A percentile compares a stretch with the other conserved stretches of the same genome.
Evolutionary conservation across 2,113 vertebrate species (phyloP).

Genomic region (Mustelus asterias): DNA sequence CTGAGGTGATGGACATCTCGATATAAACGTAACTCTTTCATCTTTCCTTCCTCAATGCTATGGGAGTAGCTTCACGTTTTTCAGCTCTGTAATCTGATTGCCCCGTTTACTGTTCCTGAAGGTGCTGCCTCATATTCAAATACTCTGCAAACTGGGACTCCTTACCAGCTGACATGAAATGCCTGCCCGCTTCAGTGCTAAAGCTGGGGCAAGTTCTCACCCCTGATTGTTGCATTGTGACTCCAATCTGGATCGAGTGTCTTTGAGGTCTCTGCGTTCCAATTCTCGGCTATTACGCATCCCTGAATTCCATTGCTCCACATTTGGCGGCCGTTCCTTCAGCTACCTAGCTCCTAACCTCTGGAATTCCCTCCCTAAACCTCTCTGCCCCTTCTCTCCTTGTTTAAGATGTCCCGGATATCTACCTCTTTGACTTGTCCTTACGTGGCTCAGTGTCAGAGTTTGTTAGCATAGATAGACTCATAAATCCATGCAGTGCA

Average conservation of each 20-base stretch:
- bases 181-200: background rate
- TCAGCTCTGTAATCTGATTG: no score
- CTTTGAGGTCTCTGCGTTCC: background rate
- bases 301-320: background rate
- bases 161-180: background rate
- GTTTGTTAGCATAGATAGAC: background rate
- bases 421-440: background rate
- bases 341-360: background rate
- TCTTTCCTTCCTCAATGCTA: background rate
- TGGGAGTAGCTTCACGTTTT: no score
- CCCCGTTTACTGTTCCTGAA: no score
- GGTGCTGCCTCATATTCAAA: background rate
- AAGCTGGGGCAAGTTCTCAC: background rate
- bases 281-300: background rate
- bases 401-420: background rate
- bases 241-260: background rate
- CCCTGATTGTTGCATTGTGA: background rate
- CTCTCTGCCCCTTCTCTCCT: background rate
- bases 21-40: background rate
- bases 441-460: background rate
- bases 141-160: background rate
- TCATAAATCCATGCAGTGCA: no score
- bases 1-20: background rate
- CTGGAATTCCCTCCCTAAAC: background rate
- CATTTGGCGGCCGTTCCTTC: background rate